Base-by-base conservation (phyloP, 2,797 vertebrate genomes). In the Chaenodraco wilsoni region DNA sequence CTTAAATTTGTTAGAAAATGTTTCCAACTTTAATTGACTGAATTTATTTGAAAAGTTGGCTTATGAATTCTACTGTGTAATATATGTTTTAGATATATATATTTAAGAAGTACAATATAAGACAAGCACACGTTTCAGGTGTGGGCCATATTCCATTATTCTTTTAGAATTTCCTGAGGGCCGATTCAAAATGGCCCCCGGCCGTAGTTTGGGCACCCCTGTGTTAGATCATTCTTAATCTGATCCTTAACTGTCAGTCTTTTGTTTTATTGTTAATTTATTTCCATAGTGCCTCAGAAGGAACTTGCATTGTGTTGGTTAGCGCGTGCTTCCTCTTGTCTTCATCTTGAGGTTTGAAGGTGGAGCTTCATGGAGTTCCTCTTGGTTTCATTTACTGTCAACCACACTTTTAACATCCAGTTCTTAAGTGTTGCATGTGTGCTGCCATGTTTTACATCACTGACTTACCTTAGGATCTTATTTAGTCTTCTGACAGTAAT, bases 331-430 rank as follows among this genome's bases (percentile, higher is more conserved):
- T 89, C 88, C 89, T 87, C 71, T 84, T 83, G 56, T 41, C 21
- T 27, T n/a, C 0, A 19, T 62, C 58, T 82, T 83, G 85, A 81
- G 54, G 79, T 83, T 84, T 16, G 67, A 84, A 88, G 90, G 91
- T 82, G 91, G 90, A 82, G 91, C 88, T 72, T 83, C 21, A 12
- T 62, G 48, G 69, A 87, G 88, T 90, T 91, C 85, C 86, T 88
- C 88, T 78, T 79, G 81, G 72, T 88, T 87, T 83, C 78, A 69
- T 76, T 83, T 82, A 67, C 73, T 10, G 78, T 56, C 23, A 69
- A n/a, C 46, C 48, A 64, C 58, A 15, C 27, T 27, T 69, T 46
- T 74, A 27, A 21, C 27, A 58, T 44, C 23, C 37, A 66, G 13
- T 48, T 7, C 15, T 65, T 23, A 27, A 46, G 6, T 15, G 4